A percentile compares a stretch with the other conserved stretches of the same genome.
These are phyloP conservation scores for Drosophila nikananu DNA, from an alignment of 1,140 invertebrate species.

Conservation along the genomic window DNA sequence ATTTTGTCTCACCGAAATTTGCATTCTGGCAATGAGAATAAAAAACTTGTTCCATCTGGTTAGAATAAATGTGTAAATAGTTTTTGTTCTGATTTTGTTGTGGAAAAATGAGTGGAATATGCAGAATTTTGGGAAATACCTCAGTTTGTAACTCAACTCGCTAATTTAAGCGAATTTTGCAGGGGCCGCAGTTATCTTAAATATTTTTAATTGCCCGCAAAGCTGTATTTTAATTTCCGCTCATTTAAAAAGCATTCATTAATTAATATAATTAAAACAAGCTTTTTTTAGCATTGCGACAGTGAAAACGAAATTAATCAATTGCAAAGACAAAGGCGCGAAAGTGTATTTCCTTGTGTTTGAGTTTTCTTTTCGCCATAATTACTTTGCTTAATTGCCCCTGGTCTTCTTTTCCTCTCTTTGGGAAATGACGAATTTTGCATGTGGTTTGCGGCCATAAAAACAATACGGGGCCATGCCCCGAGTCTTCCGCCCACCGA, in stretches of 20 bases:
- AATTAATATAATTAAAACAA: slow-evolving; percentile 38
- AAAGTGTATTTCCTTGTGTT: slow-evolving; percentile 70
- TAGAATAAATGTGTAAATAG: slow-evolving; percentile 17
- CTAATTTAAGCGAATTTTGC: not conserved
- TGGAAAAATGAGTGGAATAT: slow-evolving; percentile 15
- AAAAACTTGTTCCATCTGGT: slow-evolving; percentile 54
- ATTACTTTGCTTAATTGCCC: slow-evolving; percentile 71
- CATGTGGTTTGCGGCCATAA: slow-evolving; percentile 50
- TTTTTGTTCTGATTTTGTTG: slow-evolving; percentile 29
- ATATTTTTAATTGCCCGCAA: slow-evolving; percentile 5
- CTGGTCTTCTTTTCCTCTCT: slow-evolving; percentile 19
- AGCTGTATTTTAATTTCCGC: slow-evolving; percentile 23
- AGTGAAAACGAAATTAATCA: slow-evolving; percentile 67
- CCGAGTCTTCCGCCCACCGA: slow-evolving; percentile 63
- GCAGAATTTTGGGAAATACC: slow-evolving; percentile 17
- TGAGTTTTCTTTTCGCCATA: slow-evolving; percentile 45
- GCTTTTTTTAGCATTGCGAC: slow-evolving; percentile 34
- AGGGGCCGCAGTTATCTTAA: not conserved
- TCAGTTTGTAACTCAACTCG: not conserved
- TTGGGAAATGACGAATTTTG: slow-evolving; percentile 44
- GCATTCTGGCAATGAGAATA: slow-evolving; percentile 47
- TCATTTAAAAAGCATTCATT: slow-evolving; percentile 17
- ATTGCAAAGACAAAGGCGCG: slow-evolving; percentile 61
- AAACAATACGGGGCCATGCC: slow-evolving; percentile 37
- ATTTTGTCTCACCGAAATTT: slow-evolving; percentile 51